Base-by-base conservation (phyloP, 2,797 vertebrate species). In the Potorous gilbertii region DNA sequence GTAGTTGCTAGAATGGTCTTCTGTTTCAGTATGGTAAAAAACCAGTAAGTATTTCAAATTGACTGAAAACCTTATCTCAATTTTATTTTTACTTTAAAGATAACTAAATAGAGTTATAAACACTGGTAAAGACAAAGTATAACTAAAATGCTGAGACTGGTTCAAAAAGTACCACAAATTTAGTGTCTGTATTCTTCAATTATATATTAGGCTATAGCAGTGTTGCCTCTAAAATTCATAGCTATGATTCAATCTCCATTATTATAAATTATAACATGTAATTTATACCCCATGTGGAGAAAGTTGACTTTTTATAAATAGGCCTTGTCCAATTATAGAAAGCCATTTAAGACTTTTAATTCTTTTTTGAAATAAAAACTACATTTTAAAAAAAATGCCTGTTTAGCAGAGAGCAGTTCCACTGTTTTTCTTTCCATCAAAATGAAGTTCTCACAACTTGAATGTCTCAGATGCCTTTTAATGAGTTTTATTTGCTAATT, bases 31-130 rank as follows among this genome's bases (percentile, higher is more conserved):
- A 21, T 74, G 34, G 62, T 74, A 18, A 74, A 74, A 74, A 74
- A 21, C 34, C 34, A 66, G 1, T n/a, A 66, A 16, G 14, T n/a
- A n/a, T n/a, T 40, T 14, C n/a, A 74, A 74, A 74, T 74, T 74
- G 62, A 5, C 5, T 74, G n/a, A 74, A n/a, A 74, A n/a, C 14
- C 16, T 74, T 40, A 21, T 40, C 1, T 40, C 62, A 74, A 6
- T 16, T 66, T 62, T 34, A 6, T 66, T 74, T 74, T n/a, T 18
- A 92, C 11, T 92, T 96, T 93, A 34, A 92, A 87, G 66, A 0
- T 90, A 81, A 52, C 40, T 90, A 93, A 96, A 24, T 93, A 66
- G 92, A 92, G 50, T 52, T 28, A 90, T 29, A 55, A 90, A 28
- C 28, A 10, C 52, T 54, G 52, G 13, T 90, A 95, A 93, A 94